Conservation (phyloP, 2,113 vertebrate genomes). For the Erinaceus europaeus region DNA sequence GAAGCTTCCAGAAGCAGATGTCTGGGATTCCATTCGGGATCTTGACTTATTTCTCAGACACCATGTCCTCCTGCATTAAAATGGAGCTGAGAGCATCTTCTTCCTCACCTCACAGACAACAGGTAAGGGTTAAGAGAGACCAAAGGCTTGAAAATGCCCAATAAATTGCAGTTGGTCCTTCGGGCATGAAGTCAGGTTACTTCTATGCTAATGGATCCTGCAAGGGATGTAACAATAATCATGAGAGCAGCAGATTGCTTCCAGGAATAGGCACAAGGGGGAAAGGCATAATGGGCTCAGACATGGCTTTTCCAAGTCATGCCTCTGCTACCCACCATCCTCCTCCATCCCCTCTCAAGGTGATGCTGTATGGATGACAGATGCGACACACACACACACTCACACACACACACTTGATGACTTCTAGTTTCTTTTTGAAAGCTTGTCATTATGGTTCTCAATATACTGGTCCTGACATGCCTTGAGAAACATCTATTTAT, state of each 20-base stretch:
- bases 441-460: background rate
- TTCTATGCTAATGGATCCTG: background rate
- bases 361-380: constrained; percentile 2
- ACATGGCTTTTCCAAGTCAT: background rate
- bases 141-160: constrained; percentile 7
- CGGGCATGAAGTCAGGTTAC: background rate
- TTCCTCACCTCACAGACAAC: background rate
- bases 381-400: background rate
- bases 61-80: background rate
- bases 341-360: background rate
- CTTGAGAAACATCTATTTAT: background rate
- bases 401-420: too few relatives aligned
- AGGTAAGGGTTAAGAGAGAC: background rate
- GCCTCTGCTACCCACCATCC: background rate
- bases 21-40: background rate
- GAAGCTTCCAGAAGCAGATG: background rate
- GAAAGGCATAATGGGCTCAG: background rate
- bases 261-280: background rate
- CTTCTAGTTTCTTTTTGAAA: constrained; percentile 28
- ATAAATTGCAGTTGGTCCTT: background rate
- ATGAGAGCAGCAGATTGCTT: background rate
- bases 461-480: background rate
- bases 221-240: background rate
- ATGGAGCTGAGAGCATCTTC: background rate
- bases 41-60: background rate